Conservation (phyloP, 1,140 invertebrate genomes). For the Lasaia peninsularis region DNA sequence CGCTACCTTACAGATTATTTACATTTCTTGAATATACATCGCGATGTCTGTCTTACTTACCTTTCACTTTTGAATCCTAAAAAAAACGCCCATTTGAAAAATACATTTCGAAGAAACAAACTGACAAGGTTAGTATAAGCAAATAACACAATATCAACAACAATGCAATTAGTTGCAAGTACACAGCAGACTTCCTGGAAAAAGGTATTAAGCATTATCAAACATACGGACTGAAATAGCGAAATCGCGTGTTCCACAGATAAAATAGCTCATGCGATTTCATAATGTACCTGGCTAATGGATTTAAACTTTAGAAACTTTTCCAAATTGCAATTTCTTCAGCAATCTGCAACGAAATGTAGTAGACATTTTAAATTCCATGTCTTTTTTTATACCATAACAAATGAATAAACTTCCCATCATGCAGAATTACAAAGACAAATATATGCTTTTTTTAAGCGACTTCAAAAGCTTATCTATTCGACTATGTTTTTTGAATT, state of each 20-base stretch:
- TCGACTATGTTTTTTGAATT: too few species aligned
- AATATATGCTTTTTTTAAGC: too few species aligned
- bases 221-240: conserved; percentile 18
- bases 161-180: conserved; percentile 2
- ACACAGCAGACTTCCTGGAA: not conserved
- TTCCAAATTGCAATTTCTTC: not conserved
- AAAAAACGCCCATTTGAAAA: too few species aligned
- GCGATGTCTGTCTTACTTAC: too few species aligned
- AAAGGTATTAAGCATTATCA: not conserved
- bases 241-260: conserved; percentile 17
- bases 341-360: not conserved
- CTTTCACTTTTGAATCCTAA: too few species aligned
- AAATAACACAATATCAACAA: conserved; percentile 1
- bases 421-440: too few species aligned
- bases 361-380: not conserved
- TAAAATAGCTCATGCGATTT: conserved; percentile 10
- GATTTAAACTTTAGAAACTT: not conserved
- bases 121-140: not conserved
- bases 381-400: not conserved
- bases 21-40: too few species aligned
- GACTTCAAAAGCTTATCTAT: too few species aligned
- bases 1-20: too few species aligned
- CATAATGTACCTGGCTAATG: conserved; percentile 4
- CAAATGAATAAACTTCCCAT: too few species aligned
- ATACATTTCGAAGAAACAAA: too few species aligned